These are phyloP conservation scores for Procambarus virginalis DNA, from an alignment of 1,140 invertebrate species.

Conservation along the genomic window DNA sequence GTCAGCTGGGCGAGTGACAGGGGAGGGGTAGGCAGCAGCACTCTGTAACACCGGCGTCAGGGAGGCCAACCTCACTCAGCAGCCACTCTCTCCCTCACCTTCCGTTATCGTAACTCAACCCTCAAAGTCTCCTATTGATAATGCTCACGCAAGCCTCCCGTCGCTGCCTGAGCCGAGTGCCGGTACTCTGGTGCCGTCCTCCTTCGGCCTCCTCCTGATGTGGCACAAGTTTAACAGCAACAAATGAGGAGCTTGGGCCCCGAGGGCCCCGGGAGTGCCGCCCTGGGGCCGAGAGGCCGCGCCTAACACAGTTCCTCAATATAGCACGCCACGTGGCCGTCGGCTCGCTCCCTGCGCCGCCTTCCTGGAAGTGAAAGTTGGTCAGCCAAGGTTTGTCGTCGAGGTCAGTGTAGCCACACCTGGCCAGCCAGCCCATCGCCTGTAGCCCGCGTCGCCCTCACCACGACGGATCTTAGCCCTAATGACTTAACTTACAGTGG, in stretches of 20 bases:
- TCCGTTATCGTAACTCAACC: neutral
- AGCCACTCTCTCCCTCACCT: conserved; percentile 14
- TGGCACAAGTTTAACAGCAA: neutral
- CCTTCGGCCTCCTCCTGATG: neutral
- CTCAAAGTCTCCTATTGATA: neutral
- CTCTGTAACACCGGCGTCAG: conserved; percentile 15
- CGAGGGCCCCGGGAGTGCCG: neutral
- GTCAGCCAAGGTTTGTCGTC: conserved; percentile 56
- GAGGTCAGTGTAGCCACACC: conserved; percentile 40
- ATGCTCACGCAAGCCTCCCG: neutral
- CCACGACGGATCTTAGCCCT: neutral
- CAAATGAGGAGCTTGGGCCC: neutral
- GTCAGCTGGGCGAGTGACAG: conserved; percentile 9
- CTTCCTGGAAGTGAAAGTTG: conserved; percentile 65
- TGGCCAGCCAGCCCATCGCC: neutral
- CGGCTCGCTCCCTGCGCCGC: conserved; percentile 16
- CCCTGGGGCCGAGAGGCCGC: neutral
- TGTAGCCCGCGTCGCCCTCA: neutral
- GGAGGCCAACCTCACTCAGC: conserved; percentile 48
- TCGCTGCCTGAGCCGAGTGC: neutral
- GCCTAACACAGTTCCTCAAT: conserved; percentile 29
- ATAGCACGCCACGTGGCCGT: conserved; percentile 54
- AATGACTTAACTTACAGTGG: neutral
- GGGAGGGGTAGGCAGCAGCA: conserved; percentile 1
- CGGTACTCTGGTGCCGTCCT: neutral